Evolutionary conservation across 1,140 invertebrate genomes (phyloP).

Genomic region (Drosophila punjabiensis): DNA sequence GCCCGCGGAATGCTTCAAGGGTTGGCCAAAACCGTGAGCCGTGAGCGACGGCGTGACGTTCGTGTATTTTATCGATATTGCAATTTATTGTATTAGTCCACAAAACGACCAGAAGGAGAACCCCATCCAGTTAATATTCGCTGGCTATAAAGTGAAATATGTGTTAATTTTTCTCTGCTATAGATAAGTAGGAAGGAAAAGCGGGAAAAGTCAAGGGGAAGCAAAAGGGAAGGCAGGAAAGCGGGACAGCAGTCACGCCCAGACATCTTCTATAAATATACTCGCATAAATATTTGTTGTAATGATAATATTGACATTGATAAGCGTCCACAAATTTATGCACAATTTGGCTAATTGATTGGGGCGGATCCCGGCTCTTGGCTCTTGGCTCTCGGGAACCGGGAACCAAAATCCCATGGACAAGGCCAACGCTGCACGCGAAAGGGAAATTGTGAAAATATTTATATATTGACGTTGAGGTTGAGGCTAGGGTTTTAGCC

Average conservation of each 20-base stretch:
- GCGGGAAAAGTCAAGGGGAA: not conserved
- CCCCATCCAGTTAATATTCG: constrained; percentile 63
- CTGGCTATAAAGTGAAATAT: constrained; percentile 80
- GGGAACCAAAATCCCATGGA: constrained; percentile 11
- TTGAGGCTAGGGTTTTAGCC: not conserved
- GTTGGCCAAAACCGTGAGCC: constrained; percentile 40
- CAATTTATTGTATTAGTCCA: constrained; percentile 79
- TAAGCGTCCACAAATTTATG: constrained; percentile 83
- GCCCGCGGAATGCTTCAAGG: not conserved
- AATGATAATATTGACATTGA: constrained; percentile 84
- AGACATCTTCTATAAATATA: constrained; percentile 15
- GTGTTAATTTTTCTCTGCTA: constrained; percentile 72
- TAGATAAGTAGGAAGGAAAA: constrained; percentile 17
- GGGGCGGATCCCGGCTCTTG: constrained; percentile 39
- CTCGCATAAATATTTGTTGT: constrained; percentile 70
- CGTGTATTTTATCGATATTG: constrained; percentile 84
- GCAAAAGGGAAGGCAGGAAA: not conserved
- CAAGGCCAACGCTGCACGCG: constrained; percentile 66
- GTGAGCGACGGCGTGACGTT: constrained; percentile 74
- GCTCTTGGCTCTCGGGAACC: too few relatives aligned
- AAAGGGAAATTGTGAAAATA: constrained; percentile 30
- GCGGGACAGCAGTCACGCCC: constrained; percentile 50
- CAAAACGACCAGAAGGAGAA: constrained; percentile 19
- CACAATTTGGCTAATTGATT: constrained; percentile 84
- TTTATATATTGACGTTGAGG: not conserved